Percentiles rank a stretch among this genome's conserved stretches.
Conservation (phyloP, 2,113 vertebrate genomes). For the Orientallactaga bullata region DNA sequence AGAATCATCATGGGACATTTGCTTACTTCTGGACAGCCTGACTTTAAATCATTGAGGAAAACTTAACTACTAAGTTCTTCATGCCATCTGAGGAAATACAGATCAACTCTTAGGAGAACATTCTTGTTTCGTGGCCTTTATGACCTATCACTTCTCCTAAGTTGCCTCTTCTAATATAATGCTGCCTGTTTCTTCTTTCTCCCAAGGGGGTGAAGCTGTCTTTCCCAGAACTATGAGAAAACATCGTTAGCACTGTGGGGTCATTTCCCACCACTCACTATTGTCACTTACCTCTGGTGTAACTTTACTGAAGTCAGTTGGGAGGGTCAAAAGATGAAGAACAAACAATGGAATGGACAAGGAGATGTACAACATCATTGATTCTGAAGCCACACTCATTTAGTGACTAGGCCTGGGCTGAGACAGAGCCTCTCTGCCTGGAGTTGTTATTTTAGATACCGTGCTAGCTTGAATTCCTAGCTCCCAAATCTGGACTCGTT, state of each 20-base stretch:
- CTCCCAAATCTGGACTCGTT: not conserved
- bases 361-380: not conserved
- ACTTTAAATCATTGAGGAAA: not conserved
- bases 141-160: not conserved
- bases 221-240: not conserved
- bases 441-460: not conserved
- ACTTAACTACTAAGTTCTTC: not conserved
- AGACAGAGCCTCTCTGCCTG: not conserved
- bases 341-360: constrained; percentile 23
- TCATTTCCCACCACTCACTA: not conserved
- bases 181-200: not conserved
- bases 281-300: constrained; percentile 41
- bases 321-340: constrained; percentile 41
- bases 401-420: not conserved
- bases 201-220: not conserved
- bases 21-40: not conserved
- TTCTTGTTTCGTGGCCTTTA: not conserved
- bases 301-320: not conserved
- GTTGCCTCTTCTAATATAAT: not conserved
- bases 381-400: not conserved
- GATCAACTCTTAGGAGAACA: not conserved
- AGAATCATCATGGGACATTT: not conserved
- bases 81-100: not conserved
- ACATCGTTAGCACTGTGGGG: not conserved
- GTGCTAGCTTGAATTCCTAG: not conserved